Conservation (phyloP, 1,140 invertebrate genomes). For the Holotrichia oblita region DNA sequence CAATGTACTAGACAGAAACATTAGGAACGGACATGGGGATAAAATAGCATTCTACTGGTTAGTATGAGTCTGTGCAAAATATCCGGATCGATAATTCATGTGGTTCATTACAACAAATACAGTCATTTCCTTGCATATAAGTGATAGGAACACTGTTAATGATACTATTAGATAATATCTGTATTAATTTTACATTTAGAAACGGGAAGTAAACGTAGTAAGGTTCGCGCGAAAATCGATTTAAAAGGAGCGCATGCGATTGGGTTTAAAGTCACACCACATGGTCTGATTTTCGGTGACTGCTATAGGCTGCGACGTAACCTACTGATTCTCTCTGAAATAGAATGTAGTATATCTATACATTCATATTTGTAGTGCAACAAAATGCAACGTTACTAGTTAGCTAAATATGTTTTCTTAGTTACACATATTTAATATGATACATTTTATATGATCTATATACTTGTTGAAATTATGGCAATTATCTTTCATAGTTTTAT, state of each 20-base stretch:
- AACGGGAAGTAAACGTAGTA: neutral
- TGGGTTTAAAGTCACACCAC: conserved; percentile 24
- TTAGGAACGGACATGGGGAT: conserved; percentile 86
- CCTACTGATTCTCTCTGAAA: no score
- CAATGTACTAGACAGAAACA: conserved; percentile 92
- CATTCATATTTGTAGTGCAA: no score
- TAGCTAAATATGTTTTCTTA: no score
- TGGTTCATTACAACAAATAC: neutral
- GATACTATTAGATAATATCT: neutral
- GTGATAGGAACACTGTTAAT: neutral
- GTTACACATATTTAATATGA: no score
- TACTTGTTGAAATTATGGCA: no score
- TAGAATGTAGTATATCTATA: no score
- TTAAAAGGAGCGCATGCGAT: neutral
- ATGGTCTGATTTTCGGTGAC: conserved; percentile 23
- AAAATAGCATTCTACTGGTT: conserved; percentile 96
- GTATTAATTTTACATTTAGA: neutral
- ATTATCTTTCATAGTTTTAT: no score
- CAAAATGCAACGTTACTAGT: no score
- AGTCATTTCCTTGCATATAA: neutral
- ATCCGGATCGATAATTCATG: conserved; percentile 10
- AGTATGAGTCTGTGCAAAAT: conserved; percentile 61
- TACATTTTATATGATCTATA: no score
- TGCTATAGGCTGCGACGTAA: neutral
- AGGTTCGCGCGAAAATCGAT: conserved; percentile 17